phyloP scores from a whole-genome alignment of 2,113 vertebrate genomes.

The Nyctereutes procyonoides region DNA sequence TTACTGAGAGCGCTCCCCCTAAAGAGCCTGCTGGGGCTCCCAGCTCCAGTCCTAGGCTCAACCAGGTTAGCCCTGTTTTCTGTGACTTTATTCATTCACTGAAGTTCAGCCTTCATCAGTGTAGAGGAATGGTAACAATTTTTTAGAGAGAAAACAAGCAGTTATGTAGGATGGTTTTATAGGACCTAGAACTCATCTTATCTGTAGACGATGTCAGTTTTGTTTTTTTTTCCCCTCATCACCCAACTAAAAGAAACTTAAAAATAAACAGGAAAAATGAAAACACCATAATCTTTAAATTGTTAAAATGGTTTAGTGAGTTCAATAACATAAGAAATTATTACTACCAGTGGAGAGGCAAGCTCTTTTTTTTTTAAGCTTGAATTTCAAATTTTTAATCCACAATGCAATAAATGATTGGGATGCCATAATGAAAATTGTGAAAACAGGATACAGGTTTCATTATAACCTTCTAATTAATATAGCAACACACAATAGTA shows the following conservation, averaged over 20 bases:
- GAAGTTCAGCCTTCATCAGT: not conserved
- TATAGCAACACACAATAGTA: not conserved
- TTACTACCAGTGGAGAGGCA: not conserved
- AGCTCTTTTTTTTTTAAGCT: not conserved
- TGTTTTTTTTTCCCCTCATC: not conserved
- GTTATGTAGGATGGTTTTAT: not conserved
- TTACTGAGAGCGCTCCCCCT: not conserved
- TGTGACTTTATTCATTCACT: not conserved
- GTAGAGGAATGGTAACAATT: rapidly evolving
- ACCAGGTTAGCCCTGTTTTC: too few species aligned
- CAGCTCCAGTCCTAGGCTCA: not conserved
- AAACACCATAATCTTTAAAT: not conserved
- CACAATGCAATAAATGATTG: not conserved
- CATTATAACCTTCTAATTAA: slow-evolving; percentile 81
- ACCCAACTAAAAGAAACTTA: not conserved
- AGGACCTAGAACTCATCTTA: not conserved
- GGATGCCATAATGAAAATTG: slow-evolving; percentile 37
- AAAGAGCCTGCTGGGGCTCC: rapidly evolving
- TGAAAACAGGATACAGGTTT: slow-evolving; percentile 60
- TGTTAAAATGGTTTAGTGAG: not conserved
- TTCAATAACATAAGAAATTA: not conserved
- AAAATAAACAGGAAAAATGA: not conserved
- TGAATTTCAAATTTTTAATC: slow-evolving; percentile 8
- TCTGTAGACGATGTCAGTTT: not conserved
- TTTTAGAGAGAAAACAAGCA: not conserved